phyloP scores from a whole-genome alignment of 53 echinoderm and acorn worm genomes.

The Holothuria scabra region DNA sequence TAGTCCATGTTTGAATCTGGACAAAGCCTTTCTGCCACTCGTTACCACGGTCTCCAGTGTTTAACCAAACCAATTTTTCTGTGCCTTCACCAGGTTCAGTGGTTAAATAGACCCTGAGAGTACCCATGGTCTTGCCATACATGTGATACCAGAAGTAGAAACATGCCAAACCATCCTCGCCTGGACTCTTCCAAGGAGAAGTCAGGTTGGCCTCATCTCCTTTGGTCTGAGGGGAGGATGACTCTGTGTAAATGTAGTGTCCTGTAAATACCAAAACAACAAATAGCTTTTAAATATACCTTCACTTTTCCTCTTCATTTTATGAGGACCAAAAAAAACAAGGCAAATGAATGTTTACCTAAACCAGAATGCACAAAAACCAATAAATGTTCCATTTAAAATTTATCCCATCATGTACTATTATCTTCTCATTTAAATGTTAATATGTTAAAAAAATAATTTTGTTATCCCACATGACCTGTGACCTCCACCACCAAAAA shows the following conservation, averaged over 20 bases:
- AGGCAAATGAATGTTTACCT: too few species aligned
- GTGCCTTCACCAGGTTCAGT: constrained; percentile 5
- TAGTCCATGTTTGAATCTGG: constrained; percentile 15
- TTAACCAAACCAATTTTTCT: constrained; percentile 22
- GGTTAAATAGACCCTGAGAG: constrained; percentile 62
- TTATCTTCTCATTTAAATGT: too few species aligned
- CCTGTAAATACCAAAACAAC: constrained; percentile 36
- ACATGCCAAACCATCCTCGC: constrained; percentile 50
- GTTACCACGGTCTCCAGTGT: constrained; percentile 51
- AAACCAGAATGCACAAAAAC: too few species aligned
- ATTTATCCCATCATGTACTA: too few species aligned
- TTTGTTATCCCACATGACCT: too few species aligned
- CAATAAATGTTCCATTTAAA: too few species aligned
- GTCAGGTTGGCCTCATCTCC: constrained; percentile 61
- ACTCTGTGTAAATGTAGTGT: constrained; percentile 78
- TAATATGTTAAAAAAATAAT: too few species aligned
- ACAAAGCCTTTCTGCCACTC: constrained; percentile 47
- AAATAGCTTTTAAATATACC: too few species aligned
- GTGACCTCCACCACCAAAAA: too few species aligned
- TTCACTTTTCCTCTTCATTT: too few species aligned
- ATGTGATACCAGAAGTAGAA: constrained; percentile 94
- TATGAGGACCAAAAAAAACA: too few species aligned
- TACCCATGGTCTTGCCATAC: constrained; percentile 78
- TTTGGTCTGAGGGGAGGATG: constrained; percentile 54
- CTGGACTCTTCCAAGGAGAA: constrained; percentile 48